phyloP scores from a whole-genome alignment of 2,888 invertebrate genomes.

The Philereme transversata region DNA sequence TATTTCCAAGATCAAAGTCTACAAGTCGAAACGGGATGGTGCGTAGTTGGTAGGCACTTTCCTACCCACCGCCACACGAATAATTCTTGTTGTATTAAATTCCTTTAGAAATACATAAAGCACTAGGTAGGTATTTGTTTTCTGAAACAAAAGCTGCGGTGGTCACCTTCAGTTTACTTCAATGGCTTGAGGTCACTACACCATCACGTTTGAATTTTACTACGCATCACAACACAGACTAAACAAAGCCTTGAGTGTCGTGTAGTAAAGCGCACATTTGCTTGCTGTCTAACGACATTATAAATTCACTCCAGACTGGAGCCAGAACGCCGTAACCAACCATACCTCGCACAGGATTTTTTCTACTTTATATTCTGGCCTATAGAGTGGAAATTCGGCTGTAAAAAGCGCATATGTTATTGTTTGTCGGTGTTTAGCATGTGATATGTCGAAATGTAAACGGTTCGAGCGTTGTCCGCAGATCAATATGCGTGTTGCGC shows the following conservation, averaged over 20 bases:
- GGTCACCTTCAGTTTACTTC: slow-evolving; percentile 45
- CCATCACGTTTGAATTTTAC: slow-evolving; percentile 33
- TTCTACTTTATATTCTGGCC: accelerated
- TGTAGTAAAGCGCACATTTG: slow-evolving; percentile 35
- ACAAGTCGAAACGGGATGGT: too few species aligned
- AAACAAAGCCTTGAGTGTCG: slow-evolving; percentile 3
- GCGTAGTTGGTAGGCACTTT: too few species aligned
- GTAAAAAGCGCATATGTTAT: slow-evolving; percentile 63
- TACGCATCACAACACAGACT: slow-evolving; percentile 8
- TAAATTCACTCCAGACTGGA: slow-evolving; percentile 56
- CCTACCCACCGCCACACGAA: too few species aligned
- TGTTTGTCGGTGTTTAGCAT: slow-evolving; percentile 81
- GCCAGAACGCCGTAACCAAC: slow-evolving; percentile 43
- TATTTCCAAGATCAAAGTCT: too few species aligned
- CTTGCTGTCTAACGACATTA: slow-evolving; percentile 42
- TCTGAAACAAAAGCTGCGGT: slow-evolving; percentile 13
- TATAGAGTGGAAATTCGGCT: slow-evolving; percentile 48
- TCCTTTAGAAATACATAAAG: background rate
- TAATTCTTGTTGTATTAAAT: too few species aligned
- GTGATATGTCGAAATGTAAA: slow-evolving; percentile 84
- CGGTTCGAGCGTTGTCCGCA: slow-evolving; percentile 80
- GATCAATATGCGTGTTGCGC: slow-evolving; percentile 84
- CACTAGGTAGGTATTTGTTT: background rate
- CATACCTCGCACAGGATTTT: slow-evolving; percentile 24
- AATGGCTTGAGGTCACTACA: slow-evolving; percentile 42